Percentiles rank a stretch among this genome's conserved stretches.
These are phyloP conservation scores for Maniola jurtina DNA, from an alignment of 1,140 invertebrate species.

Conservation along the genomic window DNA sequence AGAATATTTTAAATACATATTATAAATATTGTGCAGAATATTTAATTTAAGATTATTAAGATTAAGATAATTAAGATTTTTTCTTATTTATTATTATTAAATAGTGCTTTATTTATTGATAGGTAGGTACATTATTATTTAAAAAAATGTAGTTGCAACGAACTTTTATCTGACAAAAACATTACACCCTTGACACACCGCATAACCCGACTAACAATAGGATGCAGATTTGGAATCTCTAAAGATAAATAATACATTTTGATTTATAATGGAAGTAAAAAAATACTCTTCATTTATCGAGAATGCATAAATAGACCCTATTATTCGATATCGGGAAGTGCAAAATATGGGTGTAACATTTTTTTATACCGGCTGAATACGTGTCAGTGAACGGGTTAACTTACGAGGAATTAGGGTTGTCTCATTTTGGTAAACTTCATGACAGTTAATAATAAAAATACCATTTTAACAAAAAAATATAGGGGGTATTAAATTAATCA, in stretches of 20 bases:
- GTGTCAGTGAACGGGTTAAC: conserved; percentile 74
- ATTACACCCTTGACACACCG: conserved; percentile 77
- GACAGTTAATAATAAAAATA: too few relatives aligned
- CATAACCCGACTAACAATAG: conserved; percentile 75
- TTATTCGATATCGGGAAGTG: conserved; percentile 75
- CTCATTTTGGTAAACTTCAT: background rate
- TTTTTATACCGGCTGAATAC: conserved; percentile 65
- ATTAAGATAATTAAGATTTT: background rate
- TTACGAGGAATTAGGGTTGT: conserved; percentile 49
- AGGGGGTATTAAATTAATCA: too few relatives aligned
- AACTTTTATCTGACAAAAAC: conserved; percentile 57
- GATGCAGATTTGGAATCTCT: conserved; percentile 76
- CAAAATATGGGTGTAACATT: conserved; percentile 78
- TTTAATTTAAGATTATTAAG: too few relatives aligned
- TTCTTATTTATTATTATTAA: background rate
- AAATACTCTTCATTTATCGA: conserved; percentile 77
- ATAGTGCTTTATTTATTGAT: conserved; percentile 24
- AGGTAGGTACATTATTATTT: conserved; percentile 22
- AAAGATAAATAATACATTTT: conserved; percentile 79
- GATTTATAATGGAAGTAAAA: conserved; percentile 77
- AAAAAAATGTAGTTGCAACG: conserved; percentile 37
- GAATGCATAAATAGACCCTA: conserved; percentile 77
- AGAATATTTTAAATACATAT: too few relatives aligned
- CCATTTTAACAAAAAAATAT: too few relatives aligned
- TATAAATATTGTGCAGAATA: too few relatives aligned